Conservation (phyloP, 2,888 invertebrate genomes). For the Danaus chrysippus region DNA sequence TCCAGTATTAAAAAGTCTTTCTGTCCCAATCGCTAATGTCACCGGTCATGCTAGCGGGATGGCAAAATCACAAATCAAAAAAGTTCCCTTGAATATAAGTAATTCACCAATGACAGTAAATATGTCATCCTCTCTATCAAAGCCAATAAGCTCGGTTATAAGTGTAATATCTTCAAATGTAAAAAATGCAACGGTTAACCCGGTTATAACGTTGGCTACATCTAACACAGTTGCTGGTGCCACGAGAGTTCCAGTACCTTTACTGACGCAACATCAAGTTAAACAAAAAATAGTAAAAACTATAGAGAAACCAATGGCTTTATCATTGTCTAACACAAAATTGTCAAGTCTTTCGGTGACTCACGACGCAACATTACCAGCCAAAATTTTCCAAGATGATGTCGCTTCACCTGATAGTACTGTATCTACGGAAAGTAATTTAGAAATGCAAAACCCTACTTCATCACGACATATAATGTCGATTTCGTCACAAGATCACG, state of each 20-base stretch:
- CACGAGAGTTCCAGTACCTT: slow-evolving; percentile 65
- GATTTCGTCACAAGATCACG: slow-evolving; percentile 41
- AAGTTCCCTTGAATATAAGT: slow-evolving; percentile 59
- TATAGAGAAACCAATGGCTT: slow-evolving; percentile 72
- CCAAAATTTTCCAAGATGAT: slow-evolving; percentile 84
- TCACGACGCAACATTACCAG: slow-evolving; percentile 80
- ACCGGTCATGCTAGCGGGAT: slow-evolving; percentile 44
- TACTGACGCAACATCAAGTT: slow-evolving; percentile 70
- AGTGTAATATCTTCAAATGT: slow-evolving; percentile 72
- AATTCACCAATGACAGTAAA: slow-evolving; percentile 58
- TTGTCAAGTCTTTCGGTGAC: slow-evolving; percentile 78
- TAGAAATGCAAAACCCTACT: slow-evolving; percentile 43
- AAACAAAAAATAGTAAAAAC: slow-evolving; percentile 76
- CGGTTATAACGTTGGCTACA: slow-evolving; percentile 63
- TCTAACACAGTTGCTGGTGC: slow-evolving; percentile 49
- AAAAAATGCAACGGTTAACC: slow-evolving; percentile 59
- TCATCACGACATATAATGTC: slow-evolving; percentile 45
- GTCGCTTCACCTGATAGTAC: slow-evolving; percentile 80
- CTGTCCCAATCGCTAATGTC: slow-evolving; percentile 58
- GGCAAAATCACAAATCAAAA: slow-evolving; percentile 55
- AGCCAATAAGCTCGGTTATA: slow-evolving; percentile 69
- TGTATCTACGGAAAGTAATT: slow-evolving; percentile 49
- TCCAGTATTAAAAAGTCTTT: slow-evolving; percentile 66
- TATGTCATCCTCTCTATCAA: slow-evolving; percentile 60
- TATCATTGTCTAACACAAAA: slow-evolving; percentile 73